Evolutionary conservation across 1,140 invertebrate genomes (phyloP).

Genomic region (Eciton burchellii): DNA sequence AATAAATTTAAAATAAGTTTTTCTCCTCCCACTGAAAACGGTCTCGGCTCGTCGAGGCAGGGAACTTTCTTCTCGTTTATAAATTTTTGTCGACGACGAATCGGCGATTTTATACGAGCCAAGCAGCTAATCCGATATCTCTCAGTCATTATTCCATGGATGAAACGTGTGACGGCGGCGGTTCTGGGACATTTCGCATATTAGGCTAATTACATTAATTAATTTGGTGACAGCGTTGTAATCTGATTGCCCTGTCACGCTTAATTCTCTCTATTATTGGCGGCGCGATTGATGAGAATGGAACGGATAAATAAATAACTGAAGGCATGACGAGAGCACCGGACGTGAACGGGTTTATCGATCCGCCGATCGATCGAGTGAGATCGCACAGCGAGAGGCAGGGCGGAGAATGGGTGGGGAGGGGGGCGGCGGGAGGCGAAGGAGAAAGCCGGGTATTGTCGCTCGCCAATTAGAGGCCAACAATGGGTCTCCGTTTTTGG

Average conservation of each 20-base stretch:
- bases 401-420: background rate
- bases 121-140: background rate
- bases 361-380: slow-evolving; percentile 51
- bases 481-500: slow-evolving; percentile 68
- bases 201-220: slow-evolving; percentile 48
- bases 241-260: slow-evolving; percentile 30
- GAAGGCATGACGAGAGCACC: slow-evolving; percentile 20
- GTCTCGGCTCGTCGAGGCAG: too few species aligned
- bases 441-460: slow-evolving; percentile 52
- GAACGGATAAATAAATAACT: slow-evolving; percentile 50
- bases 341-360: slow-evolving; percentile 32
- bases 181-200: background rate
- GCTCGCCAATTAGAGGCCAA: slow-evolving; percentile 68
- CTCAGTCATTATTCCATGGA: background rate
- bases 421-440: background rate
- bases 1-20: background rate
- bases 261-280: slow-evolving; percentile 26
- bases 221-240: slow-evolving; percentile 28
- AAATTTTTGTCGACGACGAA: slow-evolving; percentile 11
- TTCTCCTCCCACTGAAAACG: background rate
- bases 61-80: background rate
- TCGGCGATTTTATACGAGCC: background rate
- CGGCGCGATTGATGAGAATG: slow-evolving; percentile 13
- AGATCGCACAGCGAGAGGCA: too few species aligned
- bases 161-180: background rate